These are phyloP conservation scores for Lithophane ornitopus DNA, from an alignment of 2,888 invertebrate species.

Conservation along the genomic window DNA sequence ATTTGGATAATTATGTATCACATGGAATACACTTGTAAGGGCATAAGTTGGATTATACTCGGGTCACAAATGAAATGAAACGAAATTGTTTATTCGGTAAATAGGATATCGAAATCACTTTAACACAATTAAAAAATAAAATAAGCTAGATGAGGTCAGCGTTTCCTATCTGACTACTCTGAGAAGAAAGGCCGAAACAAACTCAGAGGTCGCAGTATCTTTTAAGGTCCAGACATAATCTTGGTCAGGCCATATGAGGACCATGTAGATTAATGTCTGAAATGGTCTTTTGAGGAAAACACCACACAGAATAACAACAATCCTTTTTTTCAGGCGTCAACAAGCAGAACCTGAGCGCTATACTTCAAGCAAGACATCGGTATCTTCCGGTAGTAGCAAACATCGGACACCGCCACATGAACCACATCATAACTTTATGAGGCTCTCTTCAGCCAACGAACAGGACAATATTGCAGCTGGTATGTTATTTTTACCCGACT, in stretches of 20 bases:
- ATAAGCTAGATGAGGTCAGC: too few species aligned
- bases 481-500: slow-evolving; percentile 49
- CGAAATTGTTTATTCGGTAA: too few species aligned
- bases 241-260: too few species aligned
- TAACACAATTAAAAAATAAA: too few species aligned
- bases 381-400: slow-evolving; percentile 83
- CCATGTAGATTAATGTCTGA: too few species aligned
- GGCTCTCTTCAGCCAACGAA: slow-evolving; percentile 84
- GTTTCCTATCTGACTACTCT: too few species aligned
- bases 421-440: slow-evolving; percentile 82
- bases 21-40: not conserved
- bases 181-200: too few species aligned
- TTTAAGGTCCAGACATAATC: too few species aligned
- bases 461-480: slow-evolving; percentile 86
- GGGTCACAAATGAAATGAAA: not conserved
- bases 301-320: too few species aligned
- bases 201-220: too few species aligned
- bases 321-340: slow-evolving; percentile 77
- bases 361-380: slow-evolving; percentile 84
- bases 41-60: not conserved
- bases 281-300: too few species aligned
- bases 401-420: slow-evolving; percentile 81
- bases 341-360: slow-evolving; percentile 88
- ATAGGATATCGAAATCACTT: too few species aligned
- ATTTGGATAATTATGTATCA: not conserved